Evolutionary conservation across 2,888 invertebrate genomes (phyloP).

Genomic region (Seira sanloemensis): DNA sequence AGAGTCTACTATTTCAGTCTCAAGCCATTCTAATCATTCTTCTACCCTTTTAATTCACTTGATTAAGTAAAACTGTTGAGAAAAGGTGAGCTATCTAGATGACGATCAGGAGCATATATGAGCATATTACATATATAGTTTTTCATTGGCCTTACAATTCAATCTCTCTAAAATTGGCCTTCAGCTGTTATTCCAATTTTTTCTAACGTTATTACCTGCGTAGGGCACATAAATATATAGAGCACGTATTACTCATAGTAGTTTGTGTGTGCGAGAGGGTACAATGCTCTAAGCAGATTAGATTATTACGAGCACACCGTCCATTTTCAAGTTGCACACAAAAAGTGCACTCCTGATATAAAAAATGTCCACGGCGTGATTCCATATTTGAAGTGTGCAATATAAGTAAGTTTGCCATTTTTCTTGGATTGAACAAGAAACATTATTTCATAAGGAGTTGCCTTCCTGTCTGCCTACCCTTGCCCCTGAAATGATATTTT

Average conservation of each 20-base stretch:
- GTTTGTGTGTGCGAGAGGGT: too few relatives aligned
- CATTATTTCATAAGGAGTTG: too few relatives aligned
- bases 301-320: too few relatives aligned
- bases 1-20: constrained; percentile 6
- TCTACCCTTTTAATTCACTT: background rate
- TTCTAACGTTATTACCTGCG: constrained; percentile 14
- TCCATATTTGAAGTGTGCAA: constrained; percentile 1
- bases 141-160: constrained; percentile 46
- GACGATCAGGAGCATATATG: background rate
- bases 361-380: too few relatives aligned
- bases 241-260: too few relatives aligned
- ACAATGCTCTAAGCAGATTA: too few relatives aligned
- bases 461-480: constrained; percentile 4
- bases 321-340: too few relatives aligned
- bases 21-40: constrained; percentile 21
- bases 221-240: too few relatives aligned
- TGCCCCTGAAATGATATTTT: constrained; percentile 4
- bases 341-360: too few relatives aligned
- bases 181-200: constrained; percentile 58
- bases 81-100: constrained; percentile 1
- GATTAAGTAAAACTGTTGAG: background rate
- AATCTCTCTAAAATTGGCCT: constrained; percentile 53
- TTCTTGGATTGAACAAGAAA: too few relatives aligned
- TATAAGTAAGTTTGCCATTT: background rate
- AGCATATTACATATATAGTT: background rate